Evolutionary conservation across 2,113 vertebrate genomes (phyloP), one percentile per base, ranked within the genome.

Genomic region (Rhinoptilus africanus): DNA sequence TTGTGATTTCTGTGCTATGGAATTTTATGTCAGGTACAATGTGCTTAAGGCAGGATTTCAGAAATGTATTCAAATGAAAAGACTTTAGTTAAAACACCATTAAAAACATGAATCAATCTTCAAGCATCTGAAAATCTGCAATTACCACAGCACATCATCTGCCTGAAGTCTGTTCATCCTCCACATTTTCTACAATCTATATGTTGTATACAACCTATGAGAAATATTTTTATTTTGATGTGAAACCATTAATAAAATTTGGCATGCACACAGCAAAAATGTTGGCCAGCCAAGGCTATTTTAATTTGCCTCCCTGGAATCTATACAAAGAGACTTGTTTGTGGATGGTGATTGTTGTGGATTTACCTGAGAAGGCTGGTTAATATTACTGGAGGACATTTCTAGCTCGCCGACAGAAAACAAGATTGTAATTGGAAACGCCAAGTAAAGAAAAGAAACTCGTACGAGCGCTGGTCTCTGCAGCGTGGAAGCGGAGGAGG

Each of bases 341-440:
- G 11, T 8, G 50, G 50, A 69, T 7, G 41, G 37, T 0, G 2
- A 56, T 1, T 34, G 54, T 7, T 23, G 2, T 3, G 8, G 73
- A 34, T 72, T 37, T n/a, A 63, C 43, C 35, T 2, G 6, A 63
- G 41, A 30, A 59, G 28, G 77, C 2, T 18, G 26, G 30, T 62
- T 64, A 50, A 20, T 16, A 21, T 4, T 26, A 88, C 35, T 6
- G 12, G 14, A 67, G 47, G 50, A 54, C 16, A 5, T 7, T 80
- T 59, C 63, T 6, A 66, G 59, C 8, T 71, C 26, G 47, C 27
- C 47, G 22, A 62, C 32, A 50, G 57, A 73, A 68, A 73, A 60
- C 27, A 56, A 53, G 77, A 28, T 4, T 6, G 37, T 5, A 32
- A 20, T 2, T 67, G 59, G 78, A 64, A 86, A 66, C 0, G 10